Evolutionary conservation across 2,888 invertebrate genomes (phyloP).

Genomic region (Schizotus pectinicornis): DNA sequence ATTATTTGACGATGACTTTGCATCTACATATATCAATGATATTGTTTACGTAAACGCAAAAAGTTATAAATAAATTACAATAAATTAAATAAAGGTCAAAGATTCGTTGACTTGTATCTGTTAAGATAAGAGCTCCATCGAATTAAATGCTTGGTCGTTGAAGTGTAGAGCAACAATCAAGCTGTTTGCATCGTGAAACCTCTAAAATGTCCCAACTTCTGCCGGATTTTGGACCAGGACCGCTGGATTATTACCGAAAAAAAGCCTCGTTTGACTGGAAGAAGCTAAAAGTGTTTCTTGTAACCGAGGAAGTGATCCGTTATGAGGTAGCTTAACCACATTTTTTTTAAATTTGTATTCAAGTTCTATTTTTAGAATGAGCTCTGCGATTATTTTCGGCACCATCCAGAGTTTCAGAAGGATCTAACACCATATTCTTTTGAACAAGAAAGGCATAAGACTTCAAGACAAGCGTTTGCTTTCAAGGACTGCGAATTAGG

Average conservation of each 20-base stretch:
- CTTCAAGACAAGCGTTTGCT: constrained; percentile 67
- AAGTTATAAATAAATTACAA: no score
- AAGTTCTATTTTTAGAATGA: constrained; percentile 44
- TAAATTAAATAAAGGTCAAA: no score
- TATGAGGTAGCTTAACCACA: constrained; percentile 60
- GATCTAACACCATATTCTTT: constrained; percentile 39
- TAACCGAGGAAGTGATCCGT: constrained; percentile 61
- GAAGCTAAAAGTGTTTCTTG: constrained; percentile 62
- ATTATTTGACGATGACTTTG: no score
- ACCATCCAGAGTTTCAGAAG: constrained; percentile 42
- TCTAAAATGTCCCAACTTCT: constrained; percentile 60
- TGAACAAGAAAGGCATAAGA: constrained; percentile 60
- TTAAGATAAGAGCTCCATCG: no score
- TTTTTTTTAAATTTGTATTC: background rate
- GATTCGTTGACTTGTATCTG: no score
- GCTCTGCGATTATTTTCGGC: constrained; percentile 42
- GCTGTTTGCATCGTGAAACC: no score
- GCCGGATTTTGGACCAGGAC: constrained; percentile 68
- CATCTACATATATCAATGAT: no score
- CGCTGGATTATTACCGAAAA: constrained; percentile 68
- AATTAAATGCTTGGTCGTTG: no score
- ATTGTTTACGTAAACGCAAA: no score
- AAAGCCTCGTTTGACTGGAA: constrained; percentile 74
- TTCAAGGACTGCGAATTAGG: constrained; percentile 70
- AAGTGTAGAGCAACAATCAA: no score